Conservation (phyloP, 2,113 vertebrate species). For the Corythornis cristatus region DNA sequence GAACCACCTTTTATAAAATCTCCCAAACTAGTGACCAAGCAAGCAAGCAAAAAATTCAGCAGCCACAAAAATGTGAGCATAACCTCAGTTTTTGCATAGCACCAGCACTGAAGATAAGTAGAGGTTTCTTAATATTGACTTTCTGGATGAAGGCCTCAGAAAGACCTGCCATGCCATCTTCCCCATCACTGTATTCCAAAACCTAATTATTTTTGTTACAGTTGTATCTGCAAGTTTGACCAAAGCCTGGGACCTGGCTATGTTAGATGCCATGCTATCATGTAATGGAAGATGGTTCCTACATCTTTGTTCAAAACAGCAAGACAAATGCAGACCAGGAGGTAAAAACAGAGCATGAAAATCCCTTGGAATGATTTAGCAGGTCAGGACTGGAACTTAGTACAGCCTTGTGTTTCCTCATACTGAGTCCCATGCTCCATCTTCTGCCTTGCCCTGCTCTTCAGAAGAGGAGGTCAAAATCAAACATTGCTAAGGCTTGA, state of each 20-base stretch:
- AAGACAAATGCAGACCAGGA: not conserved
- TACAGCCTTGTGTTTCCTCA: not conserved
- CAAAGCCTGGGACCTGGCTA: not conserved
- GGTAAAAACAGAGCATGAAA: not conserved
- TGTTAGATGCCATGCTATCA: not conserved
- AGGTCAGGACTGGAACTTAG: not conserved
- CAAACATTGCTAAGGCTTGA: not conserved
- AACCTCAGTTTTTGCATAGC: conserved; percentile 15
- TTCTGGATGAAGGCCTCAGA: not conserved
- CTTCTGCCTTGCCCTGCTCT: not conserved
- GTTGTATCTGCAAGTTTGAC: conserved; percentile 1
- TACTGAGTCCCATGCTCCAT: not conserved
- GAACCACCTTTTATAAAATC: conserved; percentile 1
- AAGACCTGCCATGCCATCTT: not conserved
- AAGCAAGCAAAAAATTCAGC: conserved; percentile 34
- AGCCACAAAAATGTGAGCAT: conserved; percentile 49
- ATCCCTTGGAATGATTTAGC: not conserved
- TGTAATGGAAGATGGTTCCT: not conserved
- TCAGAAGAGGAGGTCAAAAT: not conserved
- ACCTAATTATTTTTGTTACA: conserved; percentile 13
- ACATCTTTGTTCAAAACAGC: not conserved
- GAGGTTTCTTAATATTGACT: conserved; percentile 16
- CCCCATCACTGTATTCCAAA: not conserved
- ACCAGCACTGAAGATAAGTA: not conserved
- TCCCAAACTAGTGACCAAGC: conserved; percentile 37